Evolutionary conservation across 92 coral and sea anemone genomes (phyloP), one percentile per base, ranked within the genome.

Genomic region (Zoanthus solanderi): DNA sequence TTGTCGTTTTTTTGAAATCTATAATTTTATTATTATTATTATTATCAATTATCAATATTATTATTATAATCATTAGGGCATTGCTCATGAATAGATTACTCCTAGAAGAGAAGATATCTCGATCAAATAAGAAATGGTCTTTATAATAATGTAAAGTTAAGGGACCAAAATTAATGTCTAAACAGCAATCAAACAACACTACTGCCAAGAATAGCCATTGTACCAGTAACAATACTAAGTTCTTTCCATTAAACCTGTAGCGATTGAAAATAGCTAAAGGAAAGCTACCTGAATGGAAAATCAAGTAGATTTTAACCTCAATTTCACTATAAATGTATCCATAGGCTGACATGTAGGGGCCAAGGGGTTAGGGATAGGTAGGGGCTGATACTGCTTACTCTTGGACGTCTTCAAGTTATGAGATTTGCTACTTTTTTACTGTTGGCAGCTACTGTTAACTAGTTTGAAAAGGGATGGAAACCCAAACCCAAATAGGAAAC

Each of bases 401-500:
- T 79, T 79, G 72, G 30, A 79, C 71, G 23, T 16, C 84, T 79
- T 79, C 84, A 79, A 54, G 31, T 29, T 68, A 53, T 79, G 84
- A 57, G 53, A 79, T 52, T 79, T 57, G 84, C 84, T 79, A 79
- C 84, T 79, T 68, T 54, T 79, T 18, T 79, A 79, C 84, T 57
- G 16, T 54, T 29, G 47, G 68, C 57, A 17, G 47, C 71, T 79
- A 71, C 47, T 44, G 65, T 13, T 1, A 37, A 37, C 42, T 37
- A 37, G 3, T 37, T 37, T 37, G 0, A 79, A 46, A n/a, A 71
- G 86, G 58, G 75, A 57, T 58, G 71, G 29, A 81, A 58, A 79
- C 47, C 86, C 86, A 37, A 31, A 56, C 75, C 74, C 6, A 61
- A 81, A 37, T 81, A 81, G 63, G 42, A 34, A 77, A 65, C 65